Conservation (phyloP, 1,140 invertebrate genomes). For the Temnothorax nylanderi region DNA sequence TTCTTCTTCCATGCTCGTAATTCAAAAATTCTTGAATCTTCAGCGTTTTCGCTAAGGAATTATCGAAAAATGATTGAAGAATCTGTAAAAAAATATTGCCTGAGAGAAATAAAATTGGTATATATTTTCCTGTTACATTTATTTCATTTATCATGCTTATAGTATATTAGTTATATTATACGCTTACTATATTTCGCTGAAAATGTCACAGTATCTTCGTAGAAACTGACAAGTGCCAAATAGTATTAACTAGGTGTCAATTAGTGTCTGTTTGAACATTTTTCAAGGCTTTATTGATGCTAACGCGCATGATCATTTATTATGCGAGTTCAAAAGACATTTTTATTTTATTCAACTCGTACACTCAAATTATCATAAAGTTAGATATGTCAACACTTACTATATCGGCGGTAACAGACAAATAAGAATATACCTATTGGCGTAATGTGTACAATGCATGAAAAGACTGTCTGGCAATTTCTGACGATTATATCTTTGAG, state of each 20-base stretch:
- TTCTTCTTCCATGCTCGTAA: not conserved
- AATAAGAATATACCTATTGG: not conserved
- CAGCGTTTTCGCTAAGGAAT: too few relatives aligned
- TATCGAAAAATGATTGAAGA: not conserved
- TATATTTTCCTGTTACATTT: not conserved
- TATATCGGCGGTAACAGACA: not conserved
- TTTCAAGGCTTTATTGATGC: not conserved
- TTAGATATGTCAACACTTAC: not conserved
- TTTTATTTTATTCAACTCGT: not conserved
- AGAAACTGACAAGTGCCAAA: not conserved
- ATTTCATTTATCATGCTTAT: not conserved
- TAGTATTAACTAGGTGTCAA: not conserved
- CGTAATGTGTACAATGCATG: not conserved
- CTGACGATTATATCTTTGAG: not conserved
- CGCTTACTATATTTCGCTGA: too few relatives aligned
- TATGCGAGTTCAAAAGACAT: not conserved
- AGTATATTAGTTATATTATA: too few relatives aligned
- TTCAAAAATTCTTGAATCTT: not conserved
- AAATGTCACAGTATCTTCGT: too few relatives aligned
- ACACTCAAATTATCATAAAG: not conserved
- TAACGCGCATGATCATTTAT: not conserved
- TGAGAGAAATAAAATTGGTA: too few relatives aligned
- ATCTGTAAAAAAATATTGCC: not conserved
- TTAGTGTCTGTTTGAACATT: not conserved
- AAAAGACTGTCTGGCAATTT: not conserved